Evolutionary conservation across 1,140 invertebrate genomes (phyloP).

Genomic region (Hermetia illucens): DNA sequence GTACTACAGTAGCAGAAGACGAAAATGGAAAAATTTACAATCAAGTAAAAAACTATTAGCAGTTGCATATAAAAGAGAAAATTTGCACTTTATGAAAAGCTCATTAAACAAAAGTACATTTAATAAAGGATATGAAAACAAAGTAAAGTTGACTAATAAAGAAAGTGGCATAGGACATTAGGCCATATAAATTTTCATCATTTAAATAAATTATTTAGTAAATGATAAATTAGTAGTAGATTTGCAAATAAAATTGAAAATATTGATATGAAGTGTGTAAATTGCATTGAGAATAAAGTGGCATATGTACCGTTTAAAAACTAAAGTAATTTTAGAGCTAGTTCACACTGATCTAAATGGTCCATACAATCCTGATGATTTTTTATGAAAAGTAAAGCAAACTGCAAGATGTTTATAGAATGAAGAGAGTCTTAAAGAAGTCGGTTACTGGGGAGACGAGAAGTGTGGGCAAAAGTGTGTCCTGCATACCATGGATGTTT

Average conservation of each 20-base stretch:
- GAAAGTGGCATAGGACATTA: constrained; percentile 15
- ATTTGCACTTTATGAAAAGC: constrained; percentile 4
- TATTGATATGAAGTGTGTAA: constrained; percentile 15
- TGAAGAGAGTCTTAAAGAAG: too few species aligned
- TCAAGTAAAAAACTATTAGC: constrained; percentile 1
- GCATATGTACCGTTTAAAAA: constrained; percentile 27
- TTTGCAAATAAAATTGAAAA: constrained; percentile 10
- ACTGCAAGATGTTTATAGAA: too few species aligned
- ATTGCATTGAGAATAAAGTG: constrained; percentile 12
- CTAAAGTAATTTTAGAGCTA: constrained; percentile 13
- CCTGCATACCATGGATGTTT: too few species aligned
- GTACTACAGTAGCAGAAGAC: neutral
- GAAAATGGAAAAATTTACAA: neutral
- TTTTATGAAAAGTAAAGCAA: too few species aligned
- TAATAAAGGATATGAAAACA: constrained; percentile 16
- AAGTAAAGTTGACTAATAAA: constrained; percentile 15
- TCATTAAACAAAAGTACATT: constrained; percentile 13
- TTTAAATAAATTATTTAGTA: too few species aligned
- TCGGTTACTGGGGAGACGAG: too few species aligned
- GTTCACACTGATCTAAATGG: constrained; percentile 17
- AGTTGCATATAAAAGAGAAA: neutral
- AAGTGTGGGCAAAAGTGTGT: too few species aligned
- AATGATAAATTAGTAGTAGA: constrained; percentile 6
- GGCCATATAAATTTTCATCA: constrained; percentile 13
- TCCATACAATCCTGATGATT: constrained; percentile 13